phyloP scores from a whole-genome alignment of 2,113 vertebrate species.

The Urocolius indicus region DNA sequence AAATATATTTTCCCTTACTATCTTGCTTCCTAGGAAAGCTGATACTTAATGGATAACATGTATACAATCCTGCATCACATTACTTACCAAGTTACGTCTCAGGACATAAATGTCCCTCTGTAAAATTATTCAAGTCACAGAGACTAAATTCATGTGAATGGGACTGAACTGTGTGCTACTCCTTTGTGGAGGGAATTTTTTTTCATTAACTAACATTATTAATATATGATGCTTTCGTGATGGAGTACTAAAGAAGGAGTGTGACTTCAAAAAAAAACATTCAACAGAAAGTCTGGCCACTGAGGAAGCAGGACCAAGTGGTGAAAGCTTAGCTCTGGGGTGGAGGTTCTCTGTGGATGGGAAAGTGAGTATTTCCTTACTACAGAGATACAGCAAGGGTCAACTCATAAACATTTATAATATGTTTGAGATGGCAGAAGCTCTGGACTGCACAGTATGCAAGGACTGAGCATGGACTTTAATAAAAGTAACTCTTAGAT shows the following conservation, averaged over 20 bases:
- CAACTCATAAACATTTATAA: conserved; percentile 16
- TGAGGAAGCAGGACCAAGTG: neutral
- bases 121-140: conserved; percentile 20
- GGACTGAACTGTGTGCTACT: neutral
- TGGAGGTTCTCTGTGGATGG: neutral
- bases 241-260: neutral
- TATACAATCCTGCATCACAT: neutral
- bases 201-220: neutral
- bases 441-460: neutral
- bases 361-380: neutral
- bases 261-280: neutral
- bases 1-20: neutral
- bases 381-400: neutral
- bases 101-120: neutral
- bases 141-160: neutral
- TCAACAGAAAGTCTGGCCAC: neutral
- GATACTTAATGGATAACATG: neutral
- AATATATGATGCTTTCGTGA: neutral
- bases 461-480: conserved; percentile 2
- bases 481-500: conserved; percentile 7
- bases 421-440: neutral
- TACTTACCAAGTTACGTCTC: neutral
- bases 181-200: neutral
- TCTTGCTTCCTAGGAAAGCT: neutral
- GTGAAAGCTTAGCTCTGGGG: neutral